Evolutionary conservation across 2,797 vertebrate species (phyloP).

Genomic region (Danio kyathit): DNA sequence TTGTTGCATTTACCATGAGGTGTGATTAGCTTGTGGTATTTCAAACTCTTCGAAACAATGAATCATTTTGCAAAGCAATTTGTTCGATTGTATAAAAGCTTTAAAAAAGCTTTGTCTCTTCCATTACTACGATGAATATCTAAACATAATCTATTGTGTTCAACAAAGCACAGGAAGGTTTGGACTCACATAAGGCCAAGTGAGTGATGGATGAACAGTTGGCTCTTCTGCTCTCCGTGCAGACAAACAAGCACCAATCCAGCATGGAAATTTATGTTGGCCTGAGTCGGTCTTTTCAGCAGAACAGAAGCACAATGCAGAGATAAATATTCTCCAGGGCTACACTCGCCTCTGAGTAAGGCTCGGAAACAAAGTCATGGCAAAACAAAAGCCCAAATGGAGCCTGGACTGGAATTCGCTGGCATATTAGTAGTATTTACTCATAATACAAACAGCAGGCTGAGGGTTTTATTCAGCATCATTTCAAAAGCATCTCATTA

Average conservation of each 20-base stretch:
- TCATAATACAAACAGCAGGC: constrained; percentile 5
- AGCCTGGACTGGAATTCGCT: background rate
- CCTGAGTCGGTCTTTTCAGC: background rate
- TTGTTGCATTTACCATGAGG: too few species aligned
- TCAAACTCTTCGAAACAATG: too few species aligned
- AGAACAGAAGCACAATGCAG: background rate
- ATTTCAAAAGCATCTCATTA: constrained; percentile 40
- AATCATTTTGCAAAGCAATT: too few species aligned
- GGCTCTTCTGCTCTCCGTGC: background rate
- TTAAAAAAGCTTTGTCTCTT: too few species aligned
- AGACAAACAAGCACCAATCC: background rate
- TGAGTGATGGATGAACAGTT: background rate
- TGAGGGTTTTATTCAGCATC: constrained; percentile 12
- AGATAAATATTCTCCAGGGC: constrained; percentile 10
- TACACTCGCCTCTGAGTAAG: constrained; percentile 6
- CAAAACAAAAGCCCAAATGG: constrained; percentile 32
- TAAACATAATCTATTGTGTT: background rate
- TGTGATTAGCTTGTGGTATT: too few species aligned
- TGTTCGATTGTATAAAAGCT: too few species aligned
- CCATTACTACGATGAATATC: background rate
- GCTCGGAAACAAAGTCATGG: background rate
- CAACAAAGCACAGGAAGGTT: background rate
- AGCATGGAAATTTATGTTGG: background rate
- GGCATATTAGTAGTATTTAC: constrained; percentile 34
- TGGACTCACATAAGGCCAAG: background rate